phyloP scores from a whole-genome alignment of 2,888 invertebrate genomes.

The Aquatica leii region DNA sequence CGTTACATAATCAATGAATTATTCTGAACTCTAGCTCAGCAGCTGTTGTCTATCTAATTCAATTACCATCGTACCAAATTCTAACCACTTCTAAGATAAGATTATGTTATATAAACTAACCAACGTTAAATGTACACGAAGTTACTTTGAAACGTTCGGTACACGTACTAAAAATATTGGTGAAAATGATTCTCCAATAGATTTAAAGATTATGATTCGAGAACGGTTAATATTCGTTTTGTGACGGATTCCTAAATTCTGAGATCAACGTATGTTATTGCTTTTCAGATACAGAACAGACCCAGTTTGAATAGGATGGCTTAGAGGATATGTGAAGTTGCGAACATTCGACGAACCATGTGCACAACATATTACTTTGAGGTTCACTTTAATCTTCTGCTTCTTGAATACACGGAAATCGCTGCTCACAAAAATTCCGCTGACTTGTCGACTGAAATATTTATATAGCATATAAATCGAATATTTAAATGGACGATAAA shows the following conservation, averaged over 20 bases:
- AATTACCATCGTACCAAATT: slow-evolving; percentile 32
- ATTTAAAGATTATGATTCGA: too few species aligned
- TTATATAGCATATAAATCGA: neutral
- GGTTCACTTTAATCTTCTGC: slow-evolving; percentile 44
- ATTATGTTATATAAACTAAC: slow-evolving; percentile 25
- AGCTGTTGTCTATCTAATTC: slow-evolving; percentile 33
- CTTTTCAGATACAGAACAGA: slow-evolving; percentile 31
- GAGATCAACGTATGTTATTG: slow-evolving; percentile 30
- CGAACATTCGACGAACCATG: slow-evolving; percentile 32
- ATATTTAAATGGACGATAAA: neutral
- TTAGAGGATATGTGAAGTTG: slow-evolving; percentile 37
- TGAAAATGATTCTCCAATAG: too few species aligned
- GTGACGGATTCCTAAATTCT: slow-evolving; percentile 30
- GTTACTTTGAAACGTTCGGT: neutral
- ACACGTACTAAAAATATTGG: too few species aligned
- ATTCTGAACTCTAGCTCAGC: slow-evolving; percentile 28
- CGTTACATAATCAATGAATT: slow-evolving; percentile 30
- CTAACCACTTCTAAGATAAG: slow-evolving; percentile 31
- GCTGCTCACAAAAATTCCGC: slow-evolving; percentile 19
- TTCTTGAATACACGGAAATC: slow-evolving; percentile 40
- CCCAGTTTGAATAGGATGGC: slow-evolving; percentile 33
- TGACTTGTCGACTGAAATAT: slow-evolving; percentile 17
- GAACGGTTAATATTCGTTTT: slow-evolving; percentile 19
- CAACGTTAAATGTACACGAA: slow-evolving; percentile 21
- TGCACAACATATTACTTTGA: slow-evolving; percentile 37